These are phyloP conservation scores for Drosophila conformis DNA, from an alignment of 2,888 invertebrate genomes.

Conservation along the genomic window DNA sequence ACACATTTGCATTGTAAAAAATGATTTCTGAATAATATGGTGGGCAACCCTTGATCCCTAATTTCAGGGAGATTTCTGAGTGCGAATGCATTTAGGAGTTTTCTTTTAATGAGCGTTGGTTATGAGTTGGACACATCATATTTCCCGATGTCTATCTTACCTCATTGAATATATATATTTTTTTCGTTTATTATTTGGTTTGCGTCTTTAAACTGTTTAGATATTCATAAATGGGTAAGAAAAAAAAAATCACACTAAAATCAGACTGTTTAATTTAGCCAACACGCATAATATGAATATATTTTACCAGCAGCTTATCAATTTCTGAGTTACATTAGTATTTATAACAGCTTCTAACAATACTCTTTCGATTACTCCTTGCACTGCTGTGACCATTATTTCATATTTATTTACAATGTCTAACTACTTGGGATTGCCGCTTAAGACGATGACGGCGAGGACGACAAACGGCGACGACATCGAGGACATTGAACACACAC, in stretches of 20 bases:
- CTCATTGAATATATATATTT: background rate
- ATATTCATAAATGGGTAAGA: background rate
- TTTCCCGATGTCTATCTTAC: background rate
- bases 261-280: background rate
- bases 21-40: background rate
- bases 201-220: background rate
- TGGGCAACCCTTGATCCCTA: background rate
- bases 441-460: constrained; percentile 35
- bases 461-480: constrained; percentile 21
- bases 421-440: constrained; percentile 59
- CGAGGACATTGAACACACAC: constrained; percentile 36
- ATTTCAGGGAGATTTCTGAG: background rate
- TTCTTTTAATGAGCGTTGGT: background rate
- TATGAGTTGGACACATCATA: background rate
- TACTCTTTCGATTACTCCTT: background rate
- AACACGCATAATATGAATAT: background rate
- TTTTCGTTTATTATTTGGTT: background rate
- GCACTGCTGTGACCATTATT: constrained; percentile 23
- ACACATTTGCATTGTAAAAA: background rate
- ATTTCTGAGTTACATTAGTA: background rate
- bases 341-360: background rate
- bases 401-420: constrained; percentile 34
- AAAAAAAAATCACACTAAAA: background rate
- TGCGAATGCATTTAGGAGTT: background rate
- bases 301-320: background rate